These are phyloP conservation scores for Limulus polyphemus DNA, from an alignment of 2,888 invertebrate genomes.

Conservation along the genomic window DNA sequence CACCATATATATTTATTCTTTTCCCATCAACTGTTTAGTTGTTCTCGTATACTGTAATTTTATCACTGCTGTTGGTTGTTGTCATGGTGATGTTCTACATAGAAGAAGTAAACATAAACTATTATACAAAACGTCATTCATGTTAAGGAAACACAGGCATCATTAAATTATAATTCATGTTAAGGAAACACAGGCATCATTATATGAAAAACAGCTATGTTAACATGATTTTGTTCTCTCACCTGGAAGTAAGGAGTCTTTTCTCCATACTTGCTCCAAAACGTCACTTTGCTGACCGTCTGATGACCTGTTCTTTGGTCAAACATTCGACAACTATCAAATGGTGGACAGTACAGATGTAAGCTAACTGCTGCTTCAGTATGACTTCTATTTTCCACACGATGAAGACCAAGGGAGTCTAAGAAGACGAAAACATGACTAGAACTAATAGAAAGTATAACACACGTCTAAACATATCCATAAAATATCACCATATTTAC, in stretches of 20 bases:
- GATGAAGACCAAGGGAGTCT: slow-evolving; percentile 89
- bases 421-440: slow-evolving; percentile 26
- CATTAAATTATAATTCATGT: too few species aligned
- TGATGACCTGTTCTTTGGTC: slow-evolving; percentile 77
- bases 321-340: slow-evolving; percentile 72
- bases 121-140: too few species aligned
- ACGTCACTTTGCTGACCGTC: slow-evolving; percentile 59
- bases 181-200: too few species aligned
- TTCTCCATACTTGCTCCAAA: slow-evolving; percentile 84
- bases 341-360: slow-evolving; percentile 92
- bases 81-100: too few species aligned
- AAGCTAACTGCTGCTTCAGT: slow-evolving; percentile 77
- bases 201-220: too few species aligned
- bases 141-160: too few species aligned
- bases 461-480: background rate
- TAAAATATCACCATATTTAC: background rate
- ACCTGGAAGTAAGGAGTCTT: slow-evolving; percentile 46
- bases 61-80: too few species aligned
- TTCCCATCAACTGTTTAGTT: too few species aligned
- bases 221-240: too few species aligned
- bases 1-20: too few species aligned
- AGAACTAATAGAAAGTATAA: background rate
- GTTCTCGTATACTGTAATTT: too few species aligned
- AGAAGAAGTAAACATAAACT: too few species aligned
- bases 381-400: slow-evolving; percentile 87